A percentile compares a stretch with the other conserved stretches of the same genome.
Conservation (phyloP, 2,888 invertebrate genomes). For the Apotomis betuletana region DNA sequence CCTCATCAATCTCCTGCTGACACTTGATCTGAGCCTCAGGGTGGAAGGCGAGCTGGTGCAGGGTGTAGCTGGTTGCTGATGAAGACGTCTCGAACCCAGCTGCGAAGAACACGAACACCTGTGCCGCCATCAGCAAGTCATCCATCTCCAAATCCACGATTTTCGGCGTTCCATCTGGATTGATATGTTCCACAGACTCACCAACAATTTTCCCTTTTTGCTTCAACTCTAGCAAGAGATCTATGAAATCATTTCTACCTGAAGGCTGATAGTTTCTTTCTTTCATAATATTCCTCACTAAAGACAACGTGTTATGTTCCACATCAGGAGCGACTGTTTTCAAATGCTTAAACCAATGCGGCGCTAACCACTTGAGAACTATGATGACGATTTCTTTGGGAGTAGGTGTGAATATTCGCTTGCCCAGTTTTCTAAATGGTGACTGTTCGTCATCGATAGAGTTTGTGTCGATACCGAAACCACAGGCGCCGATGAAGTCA, state of each 20-base stretch:
- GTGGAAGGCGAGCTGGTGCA: slow-evolving; percentile 69
- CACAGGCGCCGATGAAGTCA: slow-evolving; percentile 66
- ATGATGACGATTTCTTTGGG: neutral
- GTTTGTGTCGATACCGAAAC: slow-evolving; percentile 63
- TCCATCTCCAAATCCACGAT: slow-evolving; percentile 60
- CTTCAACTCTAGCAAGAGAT: slow-evolving; percentile 51
- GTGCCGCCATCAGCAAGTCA: slow-evolving; percentile 58
- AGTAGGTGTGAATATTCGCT: slow-evolving; percentile 28
- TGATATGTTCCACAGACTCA: slow-evolving; percentile 57
- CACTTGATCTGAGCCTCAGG: slow-evolving; percentile 65
- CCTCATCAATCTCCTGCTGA: slow-evolving; percentile 66
- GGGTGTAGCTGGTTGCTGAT: slow-evolving; percentile 65
- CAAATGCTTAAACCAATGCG: slow-evolving; percentile 20
- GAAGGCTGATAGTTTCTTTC: slow-evolving; percentile 60
- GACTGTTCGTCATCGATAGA: slow-evolving; percentile 59
- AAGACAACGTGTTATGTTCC: neutral
- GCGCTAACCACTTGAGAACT: slow-evolving; percentile 28
- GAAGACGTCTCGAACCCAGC: slow-evolving; percentile 79
- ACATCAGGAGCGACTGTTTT: neutral
- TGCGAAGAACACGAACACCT: slow-evolving; percentile 67
- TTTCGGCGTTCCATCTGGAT: slow-evolving; percentile 57
- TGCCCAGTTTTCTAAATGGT: slow-evolving; percentile 50
- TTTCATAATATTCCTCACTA: slow-evolving; percentile 52
- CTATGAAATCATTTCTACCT: slow-evolving; percentile 52
- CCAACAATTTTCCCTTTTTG: slow-evolving; percentile 60